Evolutionary conservation across 1,140 invertebrate genomes (phyloP).

Genomic region (Drosophila kikkawai): DNA sequence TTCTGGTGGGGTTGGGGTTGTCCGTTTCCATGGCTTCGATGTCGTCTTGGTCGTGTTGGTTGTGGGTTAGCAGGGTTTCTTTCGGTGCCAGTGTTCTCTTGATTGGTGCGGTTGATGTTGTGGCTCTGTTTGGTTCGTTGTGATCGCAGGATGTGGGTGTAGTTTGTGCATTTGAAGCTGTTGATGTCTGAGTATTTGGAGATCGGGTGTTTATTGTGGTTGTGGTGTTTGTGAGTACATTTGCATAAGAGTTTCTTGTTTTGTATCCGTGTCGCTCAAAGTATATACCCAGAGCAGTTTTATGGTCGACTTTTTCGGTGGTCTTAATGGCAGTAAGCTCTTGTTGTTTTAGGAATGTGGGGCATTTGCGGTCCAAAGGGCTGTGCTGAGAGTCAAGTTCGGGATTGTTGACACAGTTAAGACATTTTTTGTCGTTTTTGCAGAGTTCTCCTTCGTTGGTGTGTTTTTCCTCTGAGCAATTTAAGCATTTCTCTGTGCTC

Average conservation of each 20-base stretch:
- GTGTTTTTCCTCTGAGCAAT: conserved; percentile 1
- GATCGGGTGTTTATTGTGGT: conserved; percentile 2
- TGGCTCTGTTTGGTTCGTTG: conserved; percentile 11
- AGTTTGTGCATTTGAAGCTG: conserved; percentile 11
- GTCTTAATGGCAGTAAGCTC: conserved; percentile 16
- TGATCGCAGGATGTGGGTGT: conserved; percentile 13
- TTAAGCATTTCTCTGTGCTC: conserved; percentile 3
- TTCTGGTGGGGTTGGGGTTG: conserved; percentile 8
- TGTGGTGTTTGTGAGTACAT: not conserved
- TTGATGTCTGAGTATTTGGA: conserved; percentile 9
- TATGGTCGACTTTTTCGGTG: conserved; percentile 13
- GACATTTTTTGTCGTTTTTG: not conserved
- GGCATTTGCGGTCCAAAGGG: not conserved
- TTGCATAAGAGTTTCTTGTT: conserved; percentile 11
- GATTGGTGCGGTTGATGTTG: conserved; percentile 8
- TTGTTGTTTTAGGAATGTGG: not conserved
- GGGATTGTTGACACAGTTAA: not conserved
- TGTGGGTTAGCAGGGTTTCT: not conserved
- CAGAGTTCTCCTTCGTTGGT: not conserved
- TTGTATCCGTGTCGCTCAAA: conserved; percentile 17
- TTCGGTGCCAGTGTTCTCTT: conserved; percentile 6
- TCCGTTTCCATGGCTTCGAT: conserved; percentile 1
- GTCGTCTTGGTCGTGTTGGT: conserved; percentile 9
- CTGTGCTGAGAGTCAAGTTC: not conserved
- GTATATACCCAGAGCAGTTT: conserved; percentile 5